A percentile compares a stretch with the other conserved stretches of the same genome.
Conservation (phyloP, 2,797 vertebrate species). For the Cichlasoma orientale region DNA sequence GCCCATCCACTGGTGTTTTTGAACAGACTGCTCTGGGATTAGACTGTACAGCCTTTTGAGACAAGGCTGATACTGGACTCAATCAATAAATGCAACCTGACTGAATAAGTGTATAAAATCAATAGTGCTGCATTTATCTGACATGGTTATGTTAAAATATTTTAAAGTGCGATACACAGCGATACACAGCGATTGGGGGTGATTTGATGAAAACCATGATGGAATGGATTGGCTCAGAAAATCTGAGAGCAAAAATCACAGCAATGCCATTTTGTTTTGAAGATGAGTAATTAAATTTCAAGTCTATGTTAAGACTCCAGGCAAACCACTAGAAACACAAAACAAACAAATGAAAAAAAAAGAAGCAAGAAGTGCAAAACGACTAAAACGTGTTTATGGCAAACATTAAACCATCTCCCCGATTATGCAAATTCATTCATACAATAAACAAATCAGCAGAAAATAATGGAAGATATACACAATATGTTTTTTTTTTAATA, state of each 20-base stretch:
- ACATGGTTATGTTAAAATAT: not conserved
- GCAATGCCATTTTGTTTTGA: not conserved
- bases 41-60: not conserved
- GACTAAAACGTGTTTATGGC: not conserved
- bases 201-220: not conserved
- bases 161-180: not conserved
- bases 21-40: not conserved
- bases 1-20: not conserved
- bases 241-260: too few species aligned
- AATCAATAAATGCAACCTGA: not conserved
- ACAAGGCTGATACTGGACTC: not conserved
- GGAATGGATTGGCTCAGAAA: not conserved
- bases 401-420: not conserved
- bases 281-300: not conserved
- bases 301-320: not conserved
- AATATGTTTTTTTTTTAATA: too few species aligned
- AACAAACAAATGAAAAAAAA: too few species aligned
- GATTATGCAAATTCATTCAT: too few species aligned
- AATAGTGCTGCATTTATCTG: not conserved
- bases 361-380: too few species aligned
- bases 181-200: too few species aligned
- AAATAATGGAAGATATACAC: too few species aligned
- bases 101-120: slow-evolving; percentile 2
- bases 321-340: too few species aligned
- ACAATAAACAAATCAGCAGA: too few species aligned